A percentile compares a stretch with the other conserved stretches of the same genome.
These are phyloP conservation scores for Amphimallon solstitiale DNA, from an alignment of 2,888 invertebrate genomes.

Conservation along the genomic window DNA sequence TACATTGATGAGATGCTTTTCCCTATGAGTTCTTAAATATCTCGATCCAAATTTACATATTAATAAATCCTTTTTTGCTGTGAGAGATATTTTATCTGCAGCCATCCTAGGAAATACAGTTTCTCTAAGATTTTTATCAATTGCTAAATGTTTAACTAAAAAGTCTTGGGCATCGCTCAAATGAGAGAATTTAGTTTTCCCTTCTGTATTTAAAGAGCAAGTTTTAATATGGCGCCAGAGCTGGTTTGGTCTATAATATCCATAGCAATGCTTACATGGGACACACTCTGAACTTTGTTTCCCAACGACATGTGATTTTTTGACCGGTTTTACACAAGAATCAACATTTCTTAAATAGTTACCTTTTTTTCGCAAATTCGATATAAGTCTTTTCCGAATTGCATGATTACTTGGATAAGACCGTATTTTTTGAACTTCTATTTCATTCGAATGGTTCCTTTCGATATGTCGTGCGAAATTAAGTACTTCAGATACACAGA, in stretches of 20 bases:
- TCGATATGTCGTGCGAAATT: too few relatives aligned
- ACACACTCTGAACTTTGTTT: too few relatives aligned
- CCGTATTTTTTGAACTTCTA: slow-evolving; percentile 32
- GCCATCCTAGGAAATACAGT: slow-evolving; percentile 36
- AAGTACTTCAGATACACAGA: too few relatives aligned
- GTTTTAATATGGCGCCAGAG: too few relatives aligned
- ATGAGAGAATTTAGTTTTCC: not conserved
- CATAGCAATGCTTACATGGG: too few relatives aligned
- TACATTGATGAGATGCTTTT: slow-evolving; percentile 45
- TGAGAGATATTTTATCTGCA: slow-evolving; percentile 29
- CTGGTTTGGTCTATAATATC: too few relatives aligned
- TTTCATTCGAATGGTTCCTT: slow-evolving; percentile 11
- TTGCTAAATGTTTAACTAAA: not conserved
- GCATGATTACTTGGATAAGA: not conserved
- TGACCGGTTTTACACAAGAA: slow-evolving; percentile 2
- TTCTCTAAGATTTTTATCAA: slow-evolving; percentile 15
- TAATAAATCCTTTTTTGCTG: slow-evolving; percentile 34
- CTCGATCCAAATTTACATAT: slow-evolving; percentile 29
- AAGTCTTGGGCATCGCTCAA: not conserved
- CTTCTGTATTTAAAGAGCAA: too few relatives aligned
- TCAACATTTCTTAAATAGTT: slow-evolving; percentile 22
- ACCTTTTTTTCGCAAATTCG: slow-evolving; percentile 14
- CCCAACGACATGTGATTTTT: too few relatives aligned
- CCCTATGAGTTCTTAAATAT: slow-evolving; percentile 37
- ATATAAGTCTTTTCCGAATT: slow-evolving; percentile 16